Evolutionary conservation across 2,888 invertebrate genomes (phyloP), one percentile per base, ranked within the genome.

Genomic region (Saturnia japonica): DNA sequence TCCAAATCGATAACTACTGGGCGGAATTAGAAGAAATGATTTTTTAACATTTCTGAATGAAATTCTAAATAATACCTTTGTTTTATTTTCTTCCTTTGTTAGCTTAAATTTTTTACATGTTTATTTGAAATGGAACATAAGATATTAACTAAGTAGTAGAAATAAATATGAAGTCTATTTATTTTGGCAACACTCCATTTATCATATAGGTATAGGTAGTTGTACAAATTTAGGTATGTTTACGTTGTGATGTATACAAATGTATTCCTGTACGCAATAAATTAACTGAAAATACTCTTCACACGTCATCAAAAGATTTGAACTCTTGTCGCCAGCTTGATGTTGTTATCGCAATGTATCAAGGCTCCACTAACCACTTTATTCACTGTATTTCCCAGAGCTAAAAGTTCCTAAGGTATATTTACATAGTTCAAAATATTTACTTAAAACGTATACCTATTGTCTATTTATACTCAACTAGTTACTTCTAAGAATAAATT

Each of bases 391-490:
- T 25, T 11, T n/a, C 22, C 22, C 22, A 16, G 57, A 25, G 57
- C 25, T 12, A 57, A 57, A 57, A 25, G 25, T 57, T 57, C 12
- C 25, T 25, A 25, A 57, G 28, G 25, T 57, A 25, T 57, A 7
- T 57, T 57, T 57, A 25, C 57, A 25, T 57, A 57, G 14, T 57
- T 25, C 57, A 57, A 57, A 57, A 57, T 57, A 57, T 57, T 57
- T 57, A 25, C 57, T 57, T 57, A 25, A 11, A 25, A 25, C 25
- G 12, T 25, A 25, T 57, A 57, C 25, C 25, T 54, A 25, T 57
- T 57, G 22, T 14, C 1, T 57, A 57, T 57, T 57, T 25, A 25
- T 25, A 57, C 1, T 25, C 2, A 25, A 14, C 22, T 25, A 25
- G 14, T 57, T 57, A 25, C 57, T 57, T 57, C 57, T 57, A 57